These are phyloP conservation scores for Tenrec ecaudatus DNA, from an alignment of 2,113 vertebrate species.

Conservation along the genomic window DNA sequence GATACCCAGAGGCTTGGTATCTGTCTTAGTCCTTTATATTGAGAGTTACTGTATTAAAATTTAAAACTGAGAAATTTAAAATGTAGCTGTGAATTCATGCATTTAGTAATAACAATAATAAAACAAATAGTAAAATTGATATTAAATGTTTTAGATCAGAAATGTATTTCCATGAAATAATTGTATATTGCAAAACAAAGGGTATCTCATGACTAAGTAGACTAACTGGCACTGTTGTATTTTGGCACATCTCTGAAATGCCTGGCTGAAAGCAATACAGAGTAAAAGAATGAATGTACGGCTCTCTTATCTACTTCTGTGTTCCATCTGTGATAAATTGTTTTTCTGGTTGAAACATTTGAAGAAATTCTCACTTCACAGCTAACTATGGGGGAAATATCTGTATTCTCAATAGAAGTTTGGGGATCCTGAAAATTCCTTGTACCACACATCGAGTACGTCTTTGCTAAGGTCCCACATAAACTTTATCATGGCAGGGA, in stretches of 20 bases:
- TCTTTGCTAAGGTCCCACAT: background rate
- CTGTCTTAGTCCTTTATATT: background rate
- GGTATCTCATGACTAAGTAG: background rate
- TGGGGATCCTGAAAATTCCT: background rate
- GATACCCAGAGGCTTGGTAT: background rate
- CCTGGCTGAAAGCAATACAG: background rate
- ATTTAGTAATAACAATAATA: background rate
- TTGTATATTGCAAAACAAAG: slow-evolving; percentile 19
- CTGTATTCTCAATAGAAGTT: background rate
- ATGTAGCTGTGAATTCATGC: background rate
- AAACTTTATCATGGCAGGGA: slow-evolving; percentile 1
- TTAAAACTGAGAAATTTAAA: slow-evolving; percentile 24
- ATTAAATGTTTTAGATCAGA: background rate
- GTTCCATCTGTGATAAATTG: background rate
- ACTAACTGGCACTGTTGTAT: background rate
- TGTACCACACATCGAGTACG: background rate
- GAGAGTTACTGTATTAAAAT: background rate
- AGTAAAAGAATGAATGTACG: no score
- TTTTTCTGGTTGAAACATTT: background rate
- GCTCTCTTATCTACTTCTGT: background rate
- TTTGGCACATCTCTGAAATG: background rate
- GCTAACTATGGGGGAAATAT: background rate
- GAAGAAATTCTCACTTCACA: background rate
- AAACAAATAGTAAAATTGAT: background rate
- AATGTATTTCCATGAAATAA: background rate